Evolutionary conservation across 2,113 vertebrate genomes (phyloP), one percentile per base, ranked within the genome.

Genomic region (Chrysemys picta): DNA sequence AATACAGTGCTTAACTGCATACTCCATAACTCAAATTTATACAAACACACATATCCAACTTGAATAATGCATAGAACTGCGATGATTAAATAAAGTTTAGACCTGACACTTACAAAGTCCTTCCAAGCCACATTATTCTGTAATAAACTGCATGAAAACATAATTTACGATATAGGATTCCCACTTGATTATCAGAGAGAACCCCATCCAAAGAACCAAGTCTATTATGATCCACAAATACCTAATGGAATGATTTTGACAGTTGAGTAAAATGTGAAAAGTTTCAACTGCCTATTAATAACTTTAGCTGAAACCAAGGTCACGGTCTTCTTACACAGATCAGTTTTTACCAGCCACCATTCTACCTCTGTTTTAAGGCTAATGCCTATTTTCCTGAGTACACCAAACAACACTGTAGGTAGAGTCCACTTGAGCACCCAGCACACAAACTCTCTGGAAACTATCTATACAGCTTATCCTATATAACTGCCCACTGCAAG

Each of bases 21-120:
- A 1, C 6, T 0, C 6, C 0, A 10, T 5, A 27, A 11, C 10
- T 16, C 72, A 6, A 3, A n/a, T 6, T 0, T 1, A 25, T 6
- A 1, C 0, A 6, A 13, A 0, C 2, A 35, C 53, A 24, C 3
- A 0, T 6, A 6, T 45, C 65, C 54, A 3, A n/a, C 47, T 6
- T 11, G 22, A 5, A 2, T 2, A 56, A 45, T 22, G 19, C n/a
- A 56, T 29, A 87, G 38, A 76, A 8, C 3, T 5, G 42, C 21
- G 4, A 49, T 16, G 11, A 5, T 31, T 29, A 5, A 5, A 4
- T 21, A 29, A 59, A 54, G n/a, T 42, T 7, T 0, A 4, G 53
- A 50, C 56, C 38, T 1, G 2, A 2, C 42, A 42, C 38, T 84
- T 11, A 50, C 56, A 78, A 91, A 85, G 75, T 90, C 80, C 81